Conservation (phyloP, 1,140 invertebrate genomes). For the Drosophila kikkawai region DNA sequence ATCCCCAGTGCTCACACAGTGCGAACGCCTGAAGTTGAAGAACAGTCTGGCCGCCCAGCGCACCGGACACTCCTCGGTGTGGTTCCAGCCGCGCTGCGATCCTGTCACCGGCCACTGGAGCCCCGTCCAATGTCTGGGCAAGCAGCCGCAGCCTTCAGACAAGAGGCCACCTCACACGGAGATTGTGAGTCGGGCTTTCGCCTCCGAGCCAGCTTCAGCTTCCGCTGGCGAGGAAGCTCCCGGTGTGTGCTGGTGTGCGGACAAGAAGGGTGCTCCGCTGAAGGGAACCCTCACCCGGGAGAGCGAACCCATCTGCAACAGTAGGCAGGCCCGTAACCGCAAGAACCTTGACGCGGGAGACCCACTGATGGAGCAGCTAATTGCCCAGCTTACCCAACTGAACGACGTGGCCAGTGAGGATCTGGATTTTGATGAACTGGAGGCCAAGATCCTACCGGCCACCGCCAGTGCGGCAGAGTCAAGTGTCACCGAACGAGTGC, state of each 20-base stretch:
- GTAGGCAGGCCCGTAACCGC: conserved; percentile 89
- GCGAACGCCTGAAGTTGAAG: conserved; percentile 91
- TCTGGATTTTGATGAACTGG: conserved; percentile 70
- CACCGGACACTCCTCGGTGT: conserved; percentile 86
- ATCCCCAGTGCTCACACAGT: conserved; percentile 89
- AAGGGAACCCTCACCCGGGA: conserved; percentile 91
- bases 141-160: conserved; percentile 58
- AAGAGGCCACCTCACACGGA: conserved; percentile 28
- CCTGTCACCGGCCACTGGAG: conserved; percentile 91
- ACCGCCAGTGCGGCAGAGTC: conserved; percentile 28
- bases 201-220: conserved; percentile 4
- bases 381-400: conserved; percentile 87
- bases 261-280: conserved; percentile 91
- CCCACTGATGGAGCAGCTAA: conserved; percentile 88
- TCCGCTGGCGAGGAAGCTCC: conserved; percentile 42
- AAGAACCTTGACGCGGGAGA: conserved; percentile 75
- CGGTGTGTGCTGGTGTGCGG: conserved; percentile 94
- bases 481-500: conserved; percentile 67
- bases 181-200: conserved; percentile 68
- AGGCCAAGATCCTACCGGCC: conserved; percentile 27
- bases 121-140: conserved; percentile 91
- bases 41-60: conserved; percentile 90
- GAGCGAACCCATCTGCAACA: conserved; percentile 90
- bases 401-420: conserved; percentile 86
- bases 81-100: conserved; percentile 91